A percentile compares a stretch with the other conserved stretches of the same genome.
Evolutionary conservation across 2,888 invertebrate species (phyloP).

Genomic region (Leptura quadrifasciata): DNA sequence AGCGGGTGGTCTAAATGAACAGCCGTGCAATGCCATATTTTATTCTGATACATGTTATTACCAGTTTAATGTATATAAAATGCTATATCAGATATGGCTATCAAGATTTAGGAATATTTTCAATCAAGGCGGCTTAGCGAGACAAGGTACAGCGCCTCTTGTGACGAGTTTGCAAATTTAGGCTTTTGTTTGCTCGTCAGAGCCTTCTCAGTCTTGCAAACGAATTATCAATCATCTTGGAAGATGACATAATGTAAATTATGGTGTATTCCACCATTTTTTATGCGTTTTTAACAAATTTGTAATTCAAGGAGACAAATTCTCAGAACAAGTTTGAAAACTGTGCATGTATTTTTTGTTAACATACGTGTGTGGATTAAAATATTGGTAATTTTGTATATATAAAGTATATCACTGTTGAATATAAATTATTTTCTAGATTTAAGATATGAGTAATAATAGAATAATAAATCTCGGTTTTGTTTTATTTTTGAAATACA

Average conservation of each 20-base stretch:
- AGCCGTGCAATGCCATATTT: constrained; percentile 40
- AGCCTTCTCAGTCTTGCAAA: constrained; percentile 57
- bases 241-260: constrained; percentile 46
- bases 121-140: constrained; percentile 61
- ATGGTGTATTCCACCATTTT: constrained; percentile 41
- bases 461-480: constrained; percentile 16
- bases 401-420: constrained; percentile 37
- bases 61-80: constrained; percentile 38
- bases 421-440: constrained; percentile 44
- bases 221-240: constrained; percentile 65
- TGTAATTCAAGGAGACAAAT: constrained; percentile 49
- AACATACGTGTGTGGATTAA: constrained; percentile 44
- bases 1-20: constrained; percentile 56
- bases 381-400: constrained; percentile 42
- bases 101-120: constrained; percentile 65
- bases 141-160: constrained; percentile 64
- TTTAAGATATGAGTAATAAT: constrained; percentile 31
- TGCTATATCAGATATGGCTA: constrained; percentile 51
- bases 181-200: constrained; percentile 63
- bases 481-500: neutral
- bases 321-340: constrained; percentile 41
- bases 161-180: constrained; percentile 68
- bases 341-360: constrained; percentile 42
- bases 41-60: constrained; percentile 37
- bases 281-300: constrained; percentile 44